Conservation (phyloP, 2,888 invertebrate genomes). For the Imbricaverruca yamaguchii region DNA sequence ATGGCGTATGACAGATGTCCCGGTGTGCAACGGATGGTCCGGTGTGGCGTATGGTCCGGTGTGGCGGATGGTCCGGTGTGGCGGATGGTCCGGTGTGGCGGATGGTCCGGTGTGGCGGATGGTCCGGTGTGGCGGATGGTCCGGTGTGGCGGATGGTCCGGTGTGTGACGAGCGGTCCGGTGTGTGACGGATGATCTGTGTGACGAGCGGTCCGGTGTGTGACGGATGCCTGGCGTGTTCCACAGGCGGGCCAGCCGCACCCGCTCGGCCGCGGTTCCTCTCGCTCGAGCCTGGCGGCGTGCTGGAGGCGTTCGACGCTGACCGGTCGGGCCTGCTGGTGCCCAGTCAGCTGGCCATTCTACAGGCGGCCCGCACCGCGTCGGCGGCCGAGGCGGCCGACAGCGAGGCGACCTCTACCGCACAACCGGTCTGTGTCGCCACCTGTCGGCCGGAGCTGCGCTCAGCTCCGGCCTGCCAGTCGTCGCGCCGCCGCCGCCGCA, state of each 20-base stretch:
- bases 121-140: too few relatives aligned
- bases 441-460: neutral
- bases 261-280: neutral
- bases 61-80: too few relatives aligned
- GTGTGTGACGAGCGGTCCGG: too few relatives aligned
- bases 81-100: too few relatives aligned
- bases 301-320: neutral
- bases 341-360: constrained; percentile 6
- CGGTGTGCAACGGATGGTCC: too few relatives aligned
- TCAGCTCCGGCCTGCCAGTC: neutral
- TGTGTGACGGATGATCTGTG: neutral
- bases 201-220: neutral
- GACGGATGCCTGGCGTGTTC: neutral
- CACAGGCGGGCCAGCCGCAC: neutral
- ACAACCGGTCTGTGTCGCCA: neutral
- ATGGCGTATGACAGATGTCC: too few relatives aligned
- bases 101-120: too few relatives aligned
- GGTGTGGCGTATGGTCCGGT: too few relatives aligned
- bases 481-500: neutral
- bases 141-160: too few relatives aligned
- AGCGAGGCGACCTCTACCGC: neutral
- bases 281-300: neutral
- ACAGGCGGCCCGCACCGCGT: neutral
- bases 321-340: constrained; percentile 6
- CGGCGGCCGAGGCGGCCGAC: neutral